Conservation (phyloP, 2,888 invertebrate species). For the Drosophila putrida region DNA sequence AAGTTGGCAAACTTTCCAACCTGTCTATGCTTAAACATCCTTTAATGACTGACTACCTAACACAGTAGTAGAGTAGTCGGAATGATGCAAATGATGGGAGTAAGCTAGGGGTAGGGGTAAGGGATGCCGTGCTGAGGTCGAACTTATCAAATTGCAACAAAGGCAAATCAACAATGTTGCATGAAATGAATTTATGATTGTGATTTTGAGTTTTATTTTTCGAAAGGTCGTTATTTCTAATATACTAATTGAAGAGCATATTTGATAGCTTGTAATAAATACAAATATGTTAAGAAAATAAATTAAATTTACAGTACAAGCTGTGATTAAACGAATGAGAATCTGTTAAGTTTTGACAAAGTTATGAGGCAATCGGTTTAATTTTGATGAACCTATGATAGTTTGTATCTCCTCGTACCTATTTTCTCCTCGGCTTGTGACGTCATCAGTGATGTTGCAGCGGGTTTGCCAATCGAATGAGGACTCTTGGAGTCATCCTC, state of each 20-base stretch:
- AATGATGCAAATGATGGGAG: not conserved
- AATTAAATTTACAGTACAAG: not conserved
- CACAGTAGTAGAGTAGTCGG: too few species aligned
- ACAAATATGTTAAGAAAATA: too few species aligned
- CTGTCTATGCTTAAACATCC: constrained; percentile 55
- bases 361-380: too few species aligned
- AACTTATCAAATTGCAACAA: constrained; percentile 64
- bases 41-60: constrained; percentile 51
- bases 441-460: constrained; percentile 23
- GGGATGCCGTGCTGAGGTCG: constrained; percentile 29
- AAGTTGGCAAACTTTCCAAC: constrained; percentile 68
- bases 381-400: not conserved
- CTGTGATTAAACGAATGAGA: not conserved
- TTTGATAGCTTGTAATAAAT: too few species aligned
- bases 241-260: not conserved
- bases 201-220: constrained; percentile 17
- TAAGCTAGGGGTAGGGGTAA: too few species aligned
- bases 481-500: constrained; percentile 86
- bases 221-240: not conserved
- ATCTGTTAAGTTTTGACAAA: not conserved
- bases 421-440: constrained; percentile 80
- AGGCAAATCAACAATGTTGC: constrained; percentile 15
- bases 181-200: constrained; percentile 27
- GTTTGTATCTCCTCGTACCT: constrained; percentile 65
- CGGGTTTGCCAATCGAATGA: constrained; percentile 79